phyloP scores from a whole-genome alignment of 2,888 invertebrate species.

The Coelogynopora nodosa region DNA sequence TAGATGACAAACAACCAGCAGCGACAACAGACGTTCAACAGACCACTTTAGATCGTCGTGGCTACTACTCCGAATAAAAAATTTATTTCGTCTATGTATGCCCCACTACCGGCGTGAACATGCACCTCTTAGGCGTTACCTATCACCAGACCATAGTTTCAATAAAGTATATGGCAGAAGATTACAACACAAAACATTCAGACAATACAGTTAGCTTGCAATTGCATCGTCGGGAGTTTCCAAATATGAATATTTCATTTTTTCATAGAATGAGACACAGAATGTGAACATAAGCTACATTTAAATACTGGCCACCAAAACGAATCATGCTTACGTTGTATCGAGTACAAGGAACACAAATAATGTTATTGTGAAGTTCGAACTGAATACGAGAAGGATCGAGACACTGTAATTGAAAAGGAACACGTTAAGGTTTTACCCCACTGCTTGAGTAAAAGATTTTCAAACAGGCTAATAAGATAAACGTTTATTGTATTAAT shows the following conservation, averaged over 20 bases:
- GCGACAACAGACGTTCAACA: not conserved
- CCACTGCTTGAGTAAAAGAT: no score
- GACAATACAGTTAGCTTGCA: slow-evolving; percentile 7
- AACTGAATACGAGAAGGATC: not conserved
- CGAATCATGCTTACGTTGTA: not conserved
- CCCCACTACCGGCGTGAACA: not conserved
- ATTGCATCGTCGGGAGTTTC: not conserved
- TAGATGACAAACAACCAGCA: no score
- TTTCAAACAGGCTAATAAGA: no score
- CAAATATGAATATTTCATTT: not conserved
- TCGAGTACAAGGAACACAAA: not conserved
- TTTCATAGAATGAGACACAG: not conserved
- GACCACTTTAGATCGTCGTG: not conserved
- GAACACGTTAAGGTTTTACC: not conserved
- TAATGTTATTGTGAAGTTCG: not conserved
- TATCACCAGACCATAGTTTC: not conserved
- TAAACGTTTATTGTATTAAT: no score
- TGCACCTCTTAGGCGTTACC: not conserved
- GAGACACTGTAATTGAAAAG: not conserved
- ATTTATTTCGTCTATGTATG: slow-evolving; percentile 15
- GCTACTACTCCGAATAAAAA: not conserved
- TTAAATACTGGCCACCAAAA: not conserved
- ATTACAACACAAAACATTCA: slow-evolving; percentile 6
- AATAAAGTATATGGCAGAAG: not conserved
- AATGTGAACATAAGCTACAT: not conserved